These are phyloP conservation scores for Crypturellus tataupa DNA, from an alignment of 2,797 vertebrate genomes.

Conservation along the genomic window DNA sequence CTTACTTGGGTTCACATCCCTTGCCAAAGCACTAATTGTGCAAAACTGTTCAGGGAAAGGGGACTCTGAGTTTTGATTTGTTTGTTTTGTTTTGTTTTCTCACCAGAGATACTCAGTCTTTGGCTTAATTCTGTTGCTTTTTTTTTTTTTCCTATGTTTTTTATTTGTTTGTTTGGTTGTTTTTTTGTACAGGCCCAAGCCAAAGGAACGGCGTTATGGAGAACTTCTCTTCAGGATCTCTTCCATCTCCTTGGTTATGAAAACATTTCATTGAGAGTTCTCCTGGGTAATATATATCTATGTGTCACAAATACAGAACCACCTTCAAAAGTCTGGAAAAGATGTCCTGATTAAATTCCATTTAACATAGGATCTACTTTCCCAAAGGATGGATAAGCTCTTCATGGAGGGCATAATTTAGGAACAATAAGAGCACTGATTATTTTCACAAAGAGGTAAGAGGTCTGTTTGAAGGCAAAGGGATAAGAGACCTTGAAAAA, in stretches of 20 bases:
- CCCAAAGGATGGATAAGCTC: background rate
- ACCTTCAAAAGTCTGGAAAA: background rate
- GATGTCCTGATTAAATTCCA: fast-evolving
- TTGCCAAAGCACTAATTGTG: background rate
- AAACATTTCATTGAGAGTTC: background rate
- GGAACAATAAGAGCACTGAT: background rate
- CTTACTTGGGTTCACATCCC: background rate
- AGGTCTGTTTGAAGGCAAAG: background rate
- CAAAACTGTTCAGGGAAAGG: background rate
- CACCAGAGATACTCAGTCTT: background rate
- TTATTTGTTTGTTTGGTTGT: too few relatives aligned
- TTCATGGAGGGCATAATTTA: background rate
- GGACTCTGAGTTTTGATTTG: background rate
- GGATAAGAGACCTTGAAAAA: background rate
- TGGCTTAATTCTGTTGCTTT: background rate
- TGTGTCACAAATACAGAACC: background rate
- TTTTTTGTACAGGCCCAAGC: background rate
- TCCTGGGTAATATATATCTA: background rate
- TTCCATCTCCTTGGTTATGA: background rate
- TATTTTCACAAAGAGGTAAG: background rate
- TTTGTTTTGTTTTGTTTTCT: background rate
- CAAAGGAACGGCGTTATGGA: background rate
- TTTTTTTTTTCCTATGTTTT: background rate
- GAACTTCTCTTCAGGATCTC: background rate
- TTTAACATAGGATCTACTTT: background rate